Percentiles rank a stretch among this genome's conserved stretches.
phyloP scores from a whole-genome alignment of 2,888 invertebrate genomes.

The Ophion ventricosus region DNA sequence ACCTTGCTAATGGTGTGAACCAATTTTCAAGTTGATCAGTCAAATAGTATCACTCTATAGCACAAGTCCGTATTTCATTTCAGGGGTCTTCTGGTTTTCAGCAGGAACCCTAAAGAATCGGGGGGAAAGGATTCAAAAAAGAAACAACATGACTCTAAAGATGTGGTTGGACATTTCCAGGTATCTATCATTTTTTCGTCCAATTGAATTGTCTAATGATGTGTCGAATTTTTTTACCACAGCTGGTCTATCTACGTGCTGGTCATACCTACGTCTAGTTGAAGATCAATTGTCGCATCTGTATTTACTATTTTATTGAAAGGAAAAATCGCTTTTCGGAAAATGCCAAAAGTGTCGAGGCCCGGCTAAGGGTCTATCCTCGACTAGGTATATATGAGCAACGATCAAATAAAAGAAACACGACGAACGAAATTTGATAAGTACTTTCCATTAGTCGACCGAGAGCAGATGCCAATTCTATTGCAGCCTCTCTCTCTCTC shows the following conservation, averaged over 20 bases:
- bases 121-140: too few relatives aligned
- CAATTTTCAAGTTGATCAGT: too few relatives aligned
- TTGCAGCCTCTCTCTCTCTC: slow-evolving; percentile 14
- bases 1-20: too few relatives aligned
- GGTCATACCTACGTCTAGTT: not conserved
- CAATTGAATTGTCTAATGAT: not conserved
- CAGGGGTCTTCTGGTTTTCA: too few relatives aligned
- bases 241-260: not conserved
- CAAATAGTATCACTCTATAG: too few relatives aligned
- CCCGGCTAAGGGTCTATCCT: slow-evolving; percentile 2
- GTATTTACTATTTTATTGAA: not conserved
- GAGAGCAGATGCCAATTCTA: slow-evolving; percentile 18
- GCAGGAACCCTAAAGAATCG: too few relatives aligned
- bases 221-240: not conserved
- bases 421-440: slow-evolving; percentile 47
- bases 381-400: not conserved
- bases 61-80: too few relatives aligned
- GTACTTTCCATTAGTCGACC: slow-evolving; percentile 55
- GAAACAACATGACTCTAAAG: too few relatives aligned
- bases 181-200: not conserved
- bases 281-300: not conserved
- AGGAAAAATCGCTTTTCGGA: not conserved
- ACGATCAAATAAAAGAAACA: slow-evolving; percentile 41
- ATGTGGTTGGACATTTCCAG: too few relatives aligned
- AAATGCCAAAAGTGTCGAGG: not conserved